Conservation (phyloP, 2,888 invertebrate genomes). For the Ormyrus nitidulus region DNA sequence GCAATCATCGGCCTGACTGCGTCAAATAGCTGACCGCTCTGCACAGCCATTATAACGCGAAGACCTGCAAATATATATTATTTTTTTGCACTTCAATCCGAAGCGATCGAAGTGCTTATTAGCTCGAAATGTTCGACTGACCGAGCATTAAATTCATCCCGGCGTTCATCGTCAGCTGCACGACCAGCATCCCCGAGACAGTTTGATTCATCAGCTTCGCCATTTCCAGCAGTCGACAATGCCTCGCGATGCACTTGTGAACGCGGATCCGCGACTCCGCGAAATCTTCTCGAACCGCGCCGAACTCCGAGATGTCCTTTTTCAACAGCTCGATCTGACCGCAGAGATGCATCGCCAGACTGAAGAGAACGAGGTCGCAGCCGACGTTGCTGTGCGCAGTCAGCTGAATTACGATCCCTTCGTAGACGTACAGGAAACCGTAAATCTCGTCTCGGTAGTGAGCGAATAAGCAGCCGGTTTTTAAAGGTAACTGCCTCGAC, state of each 20-base stretch:
- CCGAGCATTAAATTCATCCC: conserved; percentile 46
- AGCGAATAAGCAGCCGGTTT: conserved; percentile 54
- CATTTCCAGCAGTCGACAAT: conserved; percentile 58
- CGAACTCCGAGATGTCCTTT: conserved; percentile 59
- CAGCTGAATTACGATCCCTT: conserved; percentile 5
- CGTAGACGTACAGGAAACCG: conserved; percentile 37
- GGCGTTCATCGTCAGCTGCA: conserved; percentile 57
- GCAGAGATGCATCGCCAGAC: conserved; percentile 68
- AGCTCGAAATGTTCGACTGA: conserved; percentile 3
- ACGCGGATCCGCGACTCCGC: conserved; percentile 43
- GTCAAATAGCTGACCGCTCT: conserved; percentile 52
- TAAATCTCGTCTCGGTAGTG: conserved; percentile 50
- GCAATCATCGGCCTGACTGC: conserved; percentile 56
- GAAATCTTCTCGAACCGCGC: not conserved
- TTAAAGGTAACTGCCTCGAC: conserved; percentile 50
- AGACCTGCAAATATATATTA: conserved; percentile 56
- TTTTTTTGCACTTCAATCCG: not conserved
- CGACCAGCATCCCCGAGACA: conserved; percentile 57
- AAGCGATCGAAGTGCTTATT: too few relatives aligned
- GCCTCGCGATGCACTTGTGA: conserved; percentile 52
- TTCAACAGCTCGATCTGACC: conserved; percentile 69
- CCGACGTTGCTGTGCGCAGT: conserved; percentile 59
- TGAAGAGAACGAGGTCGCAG: conserved; percentile 67
- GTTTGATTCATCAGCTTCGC: conserved; percentile 56
- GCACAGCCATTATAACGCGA: conserved; percentile 59